Base-by-base conservation (phyloP, 2,888 invertebrate species). In the Lucinisca nassula region DNA sequence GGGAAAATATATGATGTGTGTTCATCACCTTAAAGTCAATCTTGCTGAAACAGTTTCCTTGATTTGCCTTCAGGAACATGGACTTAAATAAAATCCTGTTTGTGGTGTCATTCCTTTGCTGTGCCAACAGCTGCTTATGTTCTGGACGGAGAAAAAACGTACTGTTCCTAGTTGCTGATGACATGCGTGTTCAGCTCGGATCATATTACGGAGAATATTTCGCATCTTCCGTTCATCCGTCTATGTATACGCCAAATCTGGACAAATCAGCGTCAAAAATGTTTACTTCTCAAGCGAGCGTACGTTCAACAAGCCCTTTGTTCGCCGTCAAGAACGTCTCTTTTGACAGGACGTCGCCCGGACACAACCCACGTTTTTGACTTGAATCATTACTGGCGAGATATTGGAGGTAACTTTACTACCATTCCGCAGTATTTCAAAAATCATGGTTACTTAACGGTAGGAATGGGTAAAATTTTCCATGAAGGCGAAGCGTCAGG, bases 301-400 rank as follows among this genome's bases (percentile, higher is more conserved):
- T 87, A 97, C 97, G 73, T 91, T 0, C 96, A 98, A 98, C 98
- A 98, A 98, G 97, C 98, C 0, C 96, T 98, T 0, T 98, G 98
- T 96, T 98, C 98, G 0, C 98, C 98, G 4, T 98, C 98, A 97
- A 73, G 92, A 27, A 84, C 92, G 1, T 91, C 92, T 24, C 82
- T 92, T 17, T 79, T 92, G 21, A 92, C 92, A 0, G 90, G 91
- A 14, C 79, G 92, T 14, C 79, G 92, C 24, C 92, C 92, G 17
- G 92, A 92, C 70, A 92, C 92, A 3, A 92, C 92, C 21, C 86
- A 86, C 27, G 87, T 92, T 0, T 90, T 90, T 40, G 90, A 92
- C 51, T 55, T 90, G 14, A n/a, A 75, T 6, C 72, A 79, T 14
- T 92, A 92, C 74, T 92, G 87, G 67, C 79, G 92, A 2, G 76